Percentiles rank a stretch among this genome's conserved stretches.
Evolutionary conservation across 2,113 vertebrate species (phyloP).

Genomic region (Pedetes capensis): DNA sequence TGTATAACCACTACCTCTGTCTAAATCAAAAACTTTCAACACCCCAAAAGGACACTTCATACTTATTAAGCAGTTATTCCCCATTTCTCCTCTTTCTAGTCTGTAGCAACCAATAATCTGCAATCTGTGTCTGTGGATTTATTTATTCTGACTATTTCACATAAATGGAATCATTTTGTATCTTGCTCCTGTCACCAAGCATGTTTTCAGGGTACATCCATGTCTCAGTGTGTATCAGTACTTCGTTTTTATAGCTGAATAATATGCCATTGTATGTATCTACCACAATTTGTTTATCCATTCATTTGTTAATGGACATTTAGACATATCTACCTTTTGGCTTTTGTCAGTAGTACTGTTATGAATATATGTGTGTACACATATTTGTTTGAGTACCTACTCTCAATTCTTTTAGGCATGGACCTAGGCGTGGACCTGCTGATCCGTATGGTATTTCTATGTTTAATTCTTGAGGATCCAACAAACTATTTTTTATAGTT

Average conservation of each 20-base stretch:
- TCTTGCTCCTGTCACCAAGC: background rate
- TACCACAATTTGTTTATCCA: background rate
- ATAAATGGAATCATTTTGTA: background rate
- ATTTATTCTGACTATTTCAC: background rate
- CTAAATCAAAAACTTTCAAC: background rate
- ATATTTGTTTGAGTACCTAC: background rate
- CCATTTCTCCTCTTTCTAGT: too few relatives aligned
- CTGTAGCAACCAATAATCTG: background rate
- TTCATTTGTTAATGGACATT: background rate
- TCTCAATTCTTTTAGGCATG: background rate
- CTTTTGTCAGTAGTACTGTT: background rate
- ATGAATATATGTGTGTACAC: fast-evolving
- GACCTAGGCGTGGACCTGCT: background rate
- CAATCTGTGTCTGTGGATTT: background rate
- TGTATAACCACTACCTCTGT: background rate
- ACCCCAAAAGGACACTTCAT: background rate
- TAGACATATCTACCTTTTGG: background rate
- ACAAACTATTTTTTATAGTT: background rate
- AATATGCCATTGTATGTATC: background rate
- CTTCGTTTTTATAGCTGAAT: background rate
- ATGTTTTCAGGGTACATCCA: background rate
- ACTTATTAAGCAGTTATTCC: background rate
- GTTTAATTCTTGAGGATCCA: background rate
- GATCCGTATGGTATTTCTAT: background rate
- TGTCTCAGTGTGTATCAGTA: background rate